Evolutionary conservation across 2,113 vertebrate species (phyloP).

Genomic region (human (Homo sapiens)): GRCh38 chrX:105509001-105509500

Average conservation of each 20-base stretch:
- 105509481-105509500: slow-evolving; percentile 14
- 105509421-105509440: not conserved
- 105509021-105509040: not conserved
- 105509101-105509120: not conserved
- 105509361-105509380: not conserved
- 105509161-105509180: not conserved
- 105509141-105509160: not conserved
- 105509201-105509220: not conserved
- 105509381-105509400: not conserved
- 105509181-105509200: slow-evolving; percentile 8
- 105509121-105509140: not conserved
- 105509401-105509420: not conserved
- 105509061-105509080: not conserved
- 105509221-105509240: not conserved
- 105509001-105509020: not conserved
- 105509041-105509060: not conserved
- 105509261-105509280: not conserved
- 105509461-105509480: not conserved
- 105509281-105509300: not conserved
- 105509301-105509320: not conserved
- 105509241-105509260: not conserved
- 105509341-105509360: not conserved
- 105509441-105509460: not conserved
- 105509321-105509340: not conserved
- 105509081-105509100: not conserved